These are phyloP conservation scores for Lasioglossum leucozonium DNA, from an alignment of 2,888 invertebrate species.

Conservation along the genomic window DNA sequence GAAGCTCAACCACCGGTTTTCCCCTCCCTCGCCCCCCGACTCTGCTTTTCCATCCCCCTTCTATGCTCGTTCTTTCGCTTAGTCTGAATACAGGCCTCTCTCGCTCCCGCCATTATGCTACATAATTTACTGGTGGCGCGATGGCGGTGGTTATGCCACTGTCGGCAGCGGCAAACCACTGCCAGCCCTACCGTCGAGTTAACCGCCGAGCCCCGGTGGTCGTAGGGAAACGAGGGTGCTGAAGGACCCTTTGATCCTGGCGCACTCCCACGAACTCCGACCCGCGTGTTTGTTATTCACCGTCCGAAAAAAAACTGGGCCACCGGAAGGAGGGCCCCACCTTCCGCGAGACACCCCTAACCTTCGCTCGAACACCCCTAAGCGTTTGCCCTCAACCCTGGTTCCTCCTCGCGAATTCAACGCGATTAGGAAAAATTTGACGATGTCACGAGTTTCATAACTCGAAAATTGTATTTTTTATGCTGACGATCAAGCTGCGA, in stretches of 20 bases:
- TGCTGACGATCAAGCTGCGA: not conserved
- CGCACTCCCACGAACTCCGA: conserved; percentile 53
- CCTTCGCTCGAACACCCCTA: conserved; percentile 46
- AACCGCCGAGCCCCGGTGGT: conserved; percentile 66
- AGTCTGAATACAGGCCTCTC: conserved; percentile 7
- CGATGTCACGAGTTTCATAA: not conserved
- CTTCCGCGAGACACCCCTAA: conserved; percentile 36
- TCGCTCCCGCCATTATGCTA: conserved; percentile 75
- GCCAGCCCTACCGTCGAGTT: conserved; percentile 67
- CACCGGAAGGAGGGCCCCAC: conserved; percentile 57
- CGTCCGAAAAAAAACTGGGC: conserved; percentile 72
- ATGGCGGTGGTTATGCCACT: conserved; percentile 64
- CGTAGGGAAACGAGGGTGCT: conserved; percentile 59
- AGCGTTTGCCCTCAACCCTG: conserved; percentile 31
- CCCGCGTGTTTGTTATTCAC: conserved; percentile 68
- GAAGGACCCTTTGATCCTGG: conserved; percentile 74
- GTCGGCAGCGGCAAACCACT: conserved; percentile 68
- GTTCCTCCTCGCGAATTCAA: conserved; percentile 10
- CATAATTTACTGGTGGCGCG: conserved; percentile 79
- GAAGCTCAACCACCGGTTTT: conserved; percentile 54
- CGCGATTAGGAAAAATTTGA: not conserved
- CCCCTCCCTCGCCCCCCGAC: not conserved
- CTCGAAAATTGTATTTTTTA: not conserved
- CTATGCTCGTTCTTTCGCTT: conserved; percentile 34
- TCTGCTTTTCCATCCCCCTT: conserved; percentile 21